Base-by-base conservation (phyloP, 2,888 invertebrate genomes). In the Cryptophagus acutangulus region DNA sequence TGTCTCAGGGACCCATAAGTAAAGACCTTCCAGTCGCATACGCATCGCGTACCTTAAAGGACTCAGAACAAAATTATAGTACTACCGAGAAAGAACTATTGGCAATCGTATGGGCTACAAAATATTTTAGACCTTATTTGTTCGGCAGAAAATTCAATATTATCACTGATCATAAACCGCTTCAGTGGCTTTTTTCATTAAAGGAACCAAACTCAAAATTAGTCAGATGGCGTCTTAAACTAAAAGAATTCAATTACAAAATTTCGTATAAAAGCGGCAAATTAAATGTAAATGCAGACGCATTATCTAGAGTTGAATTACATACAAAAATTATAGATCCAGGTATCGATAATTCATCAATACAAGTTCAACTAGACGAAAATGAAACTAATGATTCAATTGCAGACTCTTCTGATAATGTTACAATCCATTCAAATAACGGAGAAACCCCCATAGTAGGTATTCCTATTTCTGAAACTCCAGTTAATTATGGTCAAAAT, bases 141-240 rank as follows among this genome's bases (percentile, higher is more conserved):
- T 43, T 26, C 14, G 38, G 30, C 10, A n/a, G 25, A 15, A 34
- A 38, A 31, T 48, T 45, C 16, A 41, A 26, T 8, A 26, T 26
- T 3, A 26, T 26, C 4, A 51, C 48, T 2, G 52, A 55, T 29
- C 56, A 54, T 18, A 51, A 46, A 38, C 51, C 49, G 1, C 33
- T 55, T 14, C 40, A 50, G 28, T 54, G 54, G 54, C 17, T 52
- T 4, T 44, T 43, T 29, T 43, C 39, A 2, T 12, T 50, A 5
- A 49, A 49, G 40, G 42, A 49, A 37, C 44, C 46, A 12, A 49
- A 44, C 26, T 46, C 42, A 15, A 36, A 40, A 31, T n/a, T n/a
- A n/a, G n/a, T n/a, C n/a, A n/a, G n/a, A n/a, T n/a, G n/a, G n/a
- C n/a, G n/a, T n/a, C n/a, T n/a, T n/a, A n/a, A n/a, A n/a, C n/a